These are phyloP conservation scores for Parazoanthus atlanticus DNA, from an alignment of 92 coral and sea anemone genomes.

Conservation along the genomic window DNA sequence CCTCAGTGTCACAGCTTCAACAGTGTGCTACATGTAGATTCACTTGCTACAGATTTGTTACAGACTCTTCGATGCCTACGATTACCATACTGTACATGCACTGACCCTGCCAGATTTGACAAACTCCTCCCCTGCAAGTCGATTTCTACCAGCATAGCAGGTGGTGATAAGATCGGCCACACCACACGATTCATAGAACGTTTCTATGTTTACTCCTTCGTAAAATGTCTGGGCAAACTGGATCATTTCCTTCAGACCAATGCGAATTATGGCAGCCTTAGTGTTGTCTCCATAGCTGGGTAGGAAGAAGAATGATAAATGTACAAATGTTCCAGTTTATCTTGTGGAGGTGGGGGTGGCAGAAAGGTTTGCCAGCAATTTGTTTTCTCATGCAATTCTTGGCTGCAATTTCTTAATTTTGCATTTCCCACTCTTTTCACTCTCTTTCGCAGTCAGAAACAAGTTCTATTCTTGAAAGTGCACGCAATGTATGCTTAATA, in stretches of 20 bases:
- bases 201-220: conserved; percentile 87
- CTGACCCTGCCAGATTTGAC: conserved; percentile 82
- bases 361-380: not conserved
- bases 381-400: not conserved
- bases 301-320: not conserved
- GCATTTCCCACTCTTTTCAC: too few relatives aligned
- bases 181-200: conserved; percentile 97
- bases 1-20: too few relatives aligned
- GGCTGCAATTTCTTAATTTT: too few relatives aligned
- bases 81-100: not conserved
- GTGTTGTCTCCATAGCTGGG: conserved; percentile 90
- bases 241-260: conserved; percentile 96
- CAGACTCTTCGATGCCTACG: not conserved
- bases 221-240: conserved; percentile 89
- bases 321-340: too few relatives aligned
- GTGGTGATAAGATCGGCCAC: conserved; percentile 98
- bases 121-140: conserved; percentile 95
- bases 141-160: conserved; percentile 97
- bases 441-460: not conserved
- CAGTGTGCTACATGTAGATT: too few relatives aligned
- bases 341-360: not conserved
- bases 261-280: conserved; percentile 95
- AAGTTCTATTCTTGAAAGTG: not conserved
- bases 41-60: too few relatives aligned
- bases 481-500: too few relatives aligned